These are phyloP conservation scores for Phoronis australis DNA, from an alignment of 2,888 invertebrate species.

Conservation along the genomic window DNA sequence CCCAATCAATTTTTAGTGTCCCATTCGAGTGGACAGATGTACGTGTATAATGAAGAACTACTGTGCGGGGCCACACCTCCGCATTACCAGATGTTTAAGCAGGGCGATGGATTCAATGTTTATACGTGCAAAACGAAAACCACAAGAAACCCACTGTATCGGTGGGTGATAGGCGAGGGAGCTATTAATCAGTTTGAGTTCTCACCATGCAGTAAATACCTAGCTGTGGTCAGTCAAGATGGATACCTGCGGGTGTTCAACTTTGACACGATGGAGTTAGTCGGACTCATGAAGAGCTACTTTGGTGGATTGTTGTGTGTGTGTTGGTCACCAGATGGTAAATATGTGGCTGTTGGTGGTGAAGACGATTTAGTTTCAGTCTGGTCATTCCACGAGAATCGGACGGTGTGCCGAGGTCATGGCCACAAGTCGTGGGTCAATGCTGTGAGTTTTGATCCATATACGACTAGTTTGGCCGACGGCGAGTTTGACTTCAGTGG, in stretches of 20 bases:
- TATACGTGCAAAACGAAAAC: slow-evolving; percentile 95
- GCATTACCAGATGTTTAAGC: slow-evolving; percentile 90
- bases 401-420: slow-evolving; percentile 94
- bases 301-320: slow-evolving; percentile 97
- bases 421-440: slow-evolving; percentile 98
- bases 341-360: slow-evolving; percentile 87
- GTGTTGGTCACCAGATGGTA: slow-evolving; percentile 95
- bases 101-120: slow-evolving; percentile 88
- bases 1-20: slow-evolving; percentile 89
- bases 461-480: slow-evolving; percentile 62
- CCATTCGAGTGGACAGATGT: slow-evolving; percentile 92
- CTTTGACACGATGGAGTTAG: slow-evolving; percentile 93
- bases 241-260: slow-evolving; percentile 94
- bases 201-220: slow-evolving; percentile 85
- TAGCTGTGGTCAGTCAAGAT: slow-evolving; percentile 82
- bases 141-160: slow-evolving; percentile 89
- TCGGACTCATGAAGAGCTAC: slow-evolving; percentile 86
- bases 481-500: slow-evolving; percentile 56
- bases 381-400: slow-evolving; percentile 86
- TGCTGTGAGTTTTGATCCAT: slow-evolving; percentile 74
- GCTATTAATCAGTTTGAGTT: slow-evolving; percentile 93
- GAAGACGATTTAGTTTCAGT: slow-evolving; percentile 98
- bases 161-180: slow-evolving; percentile 60
- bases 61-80: slow-evolving; percentile 85
- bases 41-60: slow-evolving; percentile 88